phyloP scores from a whole-genome alignment of 2,797 vertebrate genomes.

The Peromyscus attwateri region DNA sequence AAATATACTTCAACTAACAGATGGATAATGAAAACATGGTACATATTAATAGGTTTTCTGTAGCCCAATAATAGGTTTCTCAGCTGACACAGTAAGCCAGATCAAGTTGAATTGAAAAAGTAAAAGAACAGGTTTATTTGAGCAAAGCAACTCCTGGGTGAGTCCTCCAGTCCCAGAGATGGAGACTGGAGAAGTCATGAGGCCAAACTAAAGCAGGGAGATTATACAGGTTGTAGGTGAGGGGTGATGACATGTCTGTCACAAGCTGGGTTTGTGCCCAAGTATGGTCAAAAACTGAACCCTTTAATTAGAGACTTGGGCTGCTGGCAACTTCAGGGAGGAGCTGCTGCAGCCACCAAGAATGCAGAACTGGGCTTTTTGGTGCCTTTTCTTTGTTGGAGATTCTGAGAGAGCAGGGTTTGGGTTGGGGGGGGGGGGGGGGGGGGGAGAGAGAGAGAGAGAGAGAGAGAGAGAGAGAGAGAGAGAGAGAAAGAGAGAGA shows the following conservation, averaged over 20 bases:
- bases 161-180: not conserved
- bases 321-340: not conserved
- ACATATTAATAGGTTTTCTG: not conserved
- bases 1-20: not conserved
- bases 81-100: not conserved
- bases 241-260: not conserved
- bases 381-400: not conserved
- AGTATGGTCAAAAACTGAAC: not conserved
- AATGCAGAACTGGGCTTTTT: not conserved
- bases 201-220: not conserved
- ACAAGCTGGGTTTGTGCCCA: not conserved
- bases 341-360: not conserved
- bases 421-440: not conserved
- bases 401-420: not conserved
- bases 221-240: not conserved
- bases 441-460: too few relatives aligned
- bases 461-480: too few relatives aligned
- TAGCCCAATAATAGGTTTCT: not conserved
- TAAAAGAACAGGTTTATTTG: not conserved
- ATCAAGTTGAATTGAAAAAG: not conserved
- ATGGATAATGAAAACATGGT: not conserved
- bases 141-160: not conserved
- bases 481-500: not conserved
- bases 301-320: not conserved
- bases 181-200: not conserved